A percentile compares a stretch with the other conserved stretches of the same genome.
phyloP scores from a whole-genome alignment of 2,113 vertebrate species.

The Clarias batrachus region DNA sequence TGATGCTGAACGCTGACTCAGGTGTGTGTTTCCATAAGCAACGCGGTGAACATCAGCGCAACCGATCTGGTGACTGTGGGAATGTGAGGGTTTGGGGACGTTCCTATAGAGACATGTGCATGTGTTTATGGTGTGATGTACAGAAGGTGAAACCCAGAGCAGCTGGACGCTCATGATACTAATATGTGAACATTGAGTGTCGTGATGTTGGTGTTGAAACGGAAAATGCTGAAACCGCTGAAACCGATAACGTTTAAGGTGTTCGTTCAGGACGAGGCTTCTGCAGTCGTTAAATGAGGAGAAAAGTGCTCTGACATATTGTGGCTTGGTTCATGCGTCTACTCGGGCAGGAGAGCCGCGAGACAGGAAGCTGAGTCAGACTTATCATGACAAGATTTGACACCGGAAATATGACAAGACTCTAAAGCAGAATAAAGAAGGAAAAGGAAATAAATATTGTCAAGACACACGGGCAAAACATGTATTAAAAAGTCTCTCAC shows the following conservation, averaged over 20 bases:
- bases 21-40: not conserved
- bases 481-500: too few relatives aligned
- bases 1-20: conserved; percentile 1
- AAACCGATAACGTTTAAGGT: not conserved
- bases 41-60: not conserved
- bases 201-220: not conserved
- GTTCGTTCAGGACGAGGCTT: not conserved
- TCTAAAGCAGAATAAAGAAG: not conserved
- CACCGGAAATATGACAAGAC: conserved; percentile 15
- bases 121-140: not conserved
- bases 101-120: not conserved
- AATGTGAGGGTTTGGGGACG: conserved; percentile 1
- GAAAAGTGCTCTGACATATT: not conserved
- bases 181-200: not conserved
- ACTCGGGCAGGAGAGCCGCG: not conserved
- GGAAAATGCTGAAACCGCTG: not conserved
- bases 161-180: not conserved
- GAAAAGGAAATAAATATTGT: not conserved
- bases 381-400: conserved; percentile 13
- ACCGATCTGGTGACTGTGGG: not conserved
- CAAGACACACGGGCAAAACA: not conserved
- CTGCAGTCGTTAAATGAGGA: not conserved
- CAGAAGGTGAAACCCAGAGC: not conserved
- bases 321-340: not conserved
- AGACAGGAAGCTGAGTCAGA: not conserved